Evolutionary conservation across 2,888 invertebrate genomes (phyloP), one percentile per base, ranked within the genome.

Genomic region (Julus scanicus): DNA sequence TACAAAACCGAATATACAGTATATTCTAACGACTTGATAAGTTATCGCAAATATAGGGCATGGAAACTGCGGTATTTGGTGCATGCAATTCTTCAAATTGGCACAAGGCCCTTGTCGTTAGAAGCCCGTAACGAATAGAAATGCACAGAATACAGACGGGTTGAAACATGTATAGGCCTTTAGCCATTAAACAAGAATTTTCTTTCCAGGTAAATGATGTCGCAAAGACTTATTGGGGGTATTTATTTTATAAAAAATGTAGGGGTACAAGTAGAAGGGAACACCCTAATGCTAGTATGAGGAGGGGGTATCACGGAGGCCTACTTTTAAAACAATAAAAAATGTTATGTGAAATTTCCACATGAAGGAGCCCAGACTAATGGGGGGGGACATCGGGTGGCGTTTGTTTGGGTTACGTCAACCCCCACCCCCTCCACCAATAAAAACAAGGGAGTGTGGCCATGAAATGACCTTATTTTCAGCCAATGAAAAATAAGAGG

Each of bases 401-500:
- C 11, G 80, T 80, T 57, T 29, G 29, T 80, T 63, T 80, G 11
- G 37, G 80, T 80, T 80, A 80, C 80, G 80, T 80, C 80, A 80
- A 80, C 37, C 80, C 80, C 80, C 37, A 29, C 80, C 80, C 80
- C 80, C 37, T 80, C 37, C 80, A 37, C 80, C 80, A 80, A 80
- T 80, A 80, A 80, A 80, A 80, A 37, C 80, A 80, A 80, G 80
- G 80, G 80, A 80, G 80, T 80, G 80, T 80, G 80, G 80, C 80
- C 80, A 80, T 80, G 13, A 37, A 37, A 37, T 80, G 80, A 80
- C 80, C 80, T 80, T 80, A 80, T 80, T 80, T 63, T 37, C 80
- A 29, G 29, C 80, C 80, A 80, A 80, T 80, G 37, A 39, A 80
- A 80, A 80, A 71, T 71, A 80, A 37, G 80, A 80, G 80, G 80